Base-by-base conservation (phyloP, 1,140 invertebrate species). In the Eueides isabella region DNA sequence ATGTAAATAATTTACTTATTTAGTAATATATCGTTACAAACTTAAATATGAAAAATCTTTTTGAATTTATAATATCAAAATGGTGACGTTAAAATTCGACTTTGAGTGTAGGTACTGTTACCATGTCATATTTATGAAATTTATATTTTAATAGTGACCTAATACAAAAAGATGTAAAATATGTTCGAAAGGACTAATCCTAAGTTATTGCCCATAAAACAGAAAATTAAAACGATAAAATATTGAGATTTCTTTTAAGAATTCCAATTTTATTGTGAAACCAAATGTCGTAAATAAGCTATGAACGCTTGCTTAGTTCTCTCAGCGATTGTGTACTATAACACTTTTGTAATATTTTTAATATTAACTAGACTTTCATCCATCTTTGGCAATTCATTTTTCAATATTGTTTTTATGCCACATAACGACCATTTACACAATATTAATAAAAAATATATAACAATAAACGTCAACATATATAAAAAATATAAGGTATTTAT, bases 171-270 rank as follows among this genome's bases (percentile, higher is more conserved):
- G 23, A 55, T 55, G 19, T 55, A 26, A 55, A 55, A 55, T 55
- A 26, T 11, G 48, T 55, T 26, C 19, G 41, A 55, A 55, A 55
- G 12, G 26, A 26, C 23, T 26, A 55, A 23, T 26, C 23, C 23
- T 2, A 33, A 71, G 72, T 71, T 80, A 80, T 72, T 61, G 70
- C 71, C 78, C 65, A 77, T 80, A 77, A 80, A 77, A 74, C 41
- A 73, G 74, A 77, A 80, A 80, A 80, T 77, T 80, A 71, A 80
- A 72, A 72, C 78, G 64, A 80, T 80, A 80, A 80, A 80, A 75
- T 41, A 71, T 69, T 61, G 65, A 66, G 66, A 80, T 80, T 71
- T 67, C 61, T 75, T 67, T 63, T 61, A 74, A 68, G 70, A 71
- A 71, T 80, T 80, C 63, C 72, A 66, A 77, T 75, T 80, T 80